Base-by-base conservation (phyloP, 1,140 invertebrate genomes). In the Zaprionus gabonicus region DNA sequence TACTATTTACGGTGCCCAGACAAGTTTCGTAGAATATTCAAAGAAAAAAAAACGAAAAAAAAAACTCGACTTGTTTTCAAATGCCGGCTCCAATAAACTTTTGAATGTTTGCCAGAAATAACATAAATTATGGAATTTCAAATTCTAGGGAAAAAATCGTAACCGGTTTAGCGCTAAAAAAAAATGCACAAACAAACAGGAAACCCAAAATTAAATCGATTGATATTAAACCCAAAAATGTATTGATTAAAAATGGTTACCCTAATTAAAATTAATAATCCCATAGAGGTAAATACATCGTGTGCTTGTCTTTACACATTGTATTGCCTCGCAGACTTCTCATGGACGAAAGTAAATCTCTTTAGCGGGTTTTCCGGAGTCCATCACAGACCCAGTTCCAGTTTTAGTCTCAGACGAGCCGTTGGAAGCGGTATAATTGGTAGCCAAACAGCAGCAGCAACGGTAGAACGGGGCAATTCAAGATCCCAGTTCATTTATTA, bases 71-170 rank as follows among this genome's bases (percentile, higher is more conserved):
- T 71, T 62, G 77, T 76, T 79, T 17, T 38, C 23, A 71, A 71
- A 71, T 66, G 72, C 71, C 76, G 73, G 66, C 73, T 56, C 36
- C 60, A 62, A 68, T 80, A 81, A 67, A 81, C 62, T 68, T 83
- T n/a, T 85, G 56, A 85, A 78, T 84, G 69, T 84, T 84, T 84
- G 81, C 68, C 58, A 63, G 69, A 28, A 68, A 78, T 53, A 80
- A 72, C 72, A 88, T 88, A 80, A 87, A 83, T 78, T 88, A 66
- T 82, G 74, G 79, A 83, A 71, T 83, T 83, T 80, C 34, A 56
- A 77, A 69, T 49, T 46, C 46, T 15, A 58, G 20, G 23, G 28
- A 66, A 63, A 44, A 60, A 36, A 20, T 23, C 25, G 46, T 31
- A 80, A 86, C 82, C 74, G 60, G 84, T 88, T 67, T 15, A 7